Evolutionary conservation across 2,113 vertebrate genomes (phyloP), one percentile per base, ranked within the genome.

Genomic region (Sitta europaea): DNA sequence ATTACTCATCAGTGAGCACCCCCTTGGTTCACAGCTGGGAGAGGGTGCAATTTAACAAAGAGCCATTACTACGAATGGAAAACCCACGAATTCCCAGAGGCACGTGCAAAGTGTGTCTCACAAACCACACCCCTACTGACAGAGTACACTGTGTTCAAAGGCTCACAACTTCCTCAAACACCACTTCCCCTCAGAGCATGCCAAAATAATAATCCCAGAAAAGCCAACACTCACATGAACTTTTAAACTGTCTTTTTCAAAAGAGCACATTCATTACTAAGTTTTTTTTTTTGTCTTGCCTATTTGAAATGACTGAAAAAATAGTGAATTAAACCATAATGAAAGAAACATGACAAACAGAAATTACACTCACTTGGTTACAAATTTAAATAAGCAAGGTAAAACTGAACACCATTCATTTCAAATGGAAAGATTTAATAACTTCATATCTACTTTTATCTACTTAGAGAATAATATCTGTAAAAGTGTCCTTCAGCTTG

Each of bases 211-310:
- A n/a, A 78, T 62, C 71, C n/a, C 62, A 22, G 35, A 76, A 91
- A 62, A 65, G 74, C 35, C 91, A 93, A 87, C 90, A 48, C 81
- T 85, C 93, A 88, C 35, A 9, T 54, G 54, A 96, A 91, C 73
- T 94, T 96, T 86, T 88, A 86, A 94, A 95, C 67, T 63, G 35
- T 14, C 31, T 55, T 94, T 92, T 93, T 33, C 1, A 80, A 94
- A 92, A 51, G 14, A 92, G 14, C 42, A 43, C 6, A 70, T 83
- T 76, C 89, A 76, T 76, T 86, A 61, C 7, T 10, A 33, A 18
- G 4, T 2, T 18, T 65, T 90, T 66, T 90, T 66, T 66, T 80
- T 58, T 54, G 14, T 61, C 33, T 79, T 87, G 57, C 14, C 35
- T 74, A 6, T 71, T 94, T 71, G 33, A 71, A 89, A 74, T 71